Evolutionary conservation across 2,888 invertebrate species (phyloP).

Genomic region (Agriopis marginaria): DNA sequence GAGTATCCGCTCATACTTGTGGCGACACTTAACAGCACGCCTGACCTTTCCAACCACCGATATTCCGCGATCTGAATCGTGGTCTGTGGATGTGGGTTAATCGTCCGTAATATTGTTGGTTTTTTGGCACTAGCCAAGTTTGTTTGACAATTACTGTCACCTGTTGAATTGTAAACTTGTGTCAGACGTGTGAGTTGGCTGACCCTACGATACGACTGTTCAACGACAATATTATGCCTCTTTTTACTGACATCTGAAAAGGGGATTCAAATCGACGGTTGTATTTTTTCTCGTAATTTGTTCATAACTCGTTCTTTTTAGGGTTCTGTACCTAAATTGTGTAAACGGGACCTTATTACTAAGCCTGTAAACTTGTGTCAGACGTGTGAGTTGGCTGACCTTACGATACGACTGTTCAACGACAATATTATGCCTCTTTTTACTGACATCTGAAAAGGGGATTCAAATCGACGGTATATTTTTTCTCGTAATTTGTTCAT

Average conservation of each 20-base stretch:
- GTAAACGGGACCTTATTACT: too few relatives aligned
- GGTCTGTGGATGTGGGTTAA: slow-evolving; percentile 31
- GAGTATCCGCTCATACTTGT: neutral
- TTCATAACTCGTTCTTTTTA: too few relatives aligned
- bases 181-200: slow-evolving; percentile 8
- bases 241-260: too few relatives aligned
- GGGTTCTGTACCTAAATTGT: too few relatives aligned
- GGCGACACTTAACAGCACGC: neutral
- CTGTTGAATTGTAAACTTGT: slow-evolving; percentile 18
- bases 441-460: too few relatives aligned
- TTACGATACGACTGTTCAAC: neutral
- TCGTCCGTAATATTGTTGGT: slow-evolving; percentile 17
- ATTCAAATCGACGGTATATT: too few relatives aligned
- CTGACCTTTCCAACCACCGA: neutral
- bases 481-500: too few relatives aligned
- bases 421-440: neutral
- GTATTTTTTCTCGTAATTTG: too few relatives aligned
- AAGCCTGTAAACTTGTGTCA: slow-evolving; percentile 14
- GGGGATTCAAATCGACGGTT: too few relatives aligned
- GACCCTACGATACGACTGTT: slow-evolving; percentile 1
- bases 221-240: neutral
- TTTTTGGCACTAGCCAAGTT: slow-evolving; percentile 23
- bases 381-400: slow-evolving; percentile 10
- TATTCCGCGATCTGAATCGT: neutral
- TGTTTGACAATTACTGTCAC: slow-evolving; percentile 34